Percentiles rank a stretch among this genome's conserved stretches.
These are phyloP conservation scores for Pelecanoides urinatrix DNA, from an alignment of 2,113 vertebrate species.

Conservation along the genomic window DNA sequence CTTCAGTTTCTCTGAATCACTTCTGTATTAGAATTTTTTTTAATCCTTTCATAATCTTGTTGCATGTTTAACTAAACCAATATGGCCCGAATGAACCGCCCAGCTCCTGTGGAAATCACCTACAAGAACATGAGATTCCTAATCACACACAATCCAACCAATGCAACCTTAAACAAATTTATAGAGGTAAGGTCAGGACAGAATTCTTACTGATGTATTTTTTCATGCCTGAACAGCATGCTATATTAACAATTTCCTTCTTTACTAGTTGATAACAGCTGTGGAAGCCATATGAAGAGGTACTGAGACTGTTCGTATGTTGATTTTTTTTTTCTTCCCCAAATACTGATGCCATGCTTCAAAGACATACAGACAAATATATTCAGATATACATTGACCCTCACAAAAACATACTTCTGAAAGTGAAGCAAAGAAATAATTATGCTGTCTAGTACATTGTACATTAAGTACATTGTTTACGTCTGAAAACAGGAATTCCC, in stretches of 20 bases:
- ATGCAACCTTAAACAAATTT: slow-evolving; percentile 98
- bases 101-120: slow-evolving; percentile 98
- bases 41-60: slow-evolving; percentile 68
- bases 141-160: slow-evolving; percentile 99
- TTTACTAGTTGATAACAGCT: neutral
- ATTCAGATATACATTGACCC: neutral
- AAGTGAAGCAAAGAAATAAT: neutral
- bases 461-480: neutral
- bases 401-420: neutral
- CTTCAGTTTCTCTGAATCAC: slow-evolving; percentile 78
- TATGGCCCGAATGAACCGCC: slow-evolving; percentile 99
- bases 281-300: neutral
- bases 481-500: neutral
- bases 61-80: slow-evolving; percentile 75
- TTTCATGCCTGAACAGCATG: neutral
- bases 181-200: slow-evolving; percentile 87
- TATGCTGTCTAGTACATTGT: neutral
- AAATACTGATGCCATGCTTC: neutral
- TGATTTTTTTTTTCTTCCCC: neutral
- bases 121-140: slow-evolving; percentile 99
- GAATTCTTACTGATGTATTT: neutral
- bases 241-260: neutral
- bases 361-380: neutral
- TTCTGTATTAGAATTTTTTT: slow-evolving; percentile 75
- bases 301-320: neutral